Percentiles rank a stretch among this genome's conserved stretches.
Conservation (phyloP, 2,797 vertebrate genomes). For the Oreochromis grahami region DNA sequence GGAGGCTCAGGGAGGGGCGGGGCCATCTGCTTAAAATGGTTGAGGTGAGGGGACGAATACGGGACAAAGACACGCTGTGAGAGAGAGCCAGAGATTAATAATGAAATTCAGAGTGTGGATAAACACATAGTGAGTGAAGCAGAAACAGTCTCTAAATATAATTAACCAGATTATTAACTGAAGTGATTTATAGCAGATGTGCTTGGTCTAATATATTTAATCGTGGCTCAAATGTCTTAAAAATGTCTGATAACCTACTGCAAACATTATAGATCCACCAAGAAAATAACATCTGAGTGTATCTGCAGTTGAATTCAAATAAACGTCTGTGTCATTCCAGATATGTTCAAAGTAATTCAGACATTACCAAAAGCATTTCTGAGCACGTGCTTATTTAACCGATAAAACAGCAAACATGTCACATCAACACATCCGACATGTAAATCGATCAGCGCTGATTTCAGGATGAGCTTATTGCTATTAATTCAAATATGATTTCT, state of each 20-base stretch:
- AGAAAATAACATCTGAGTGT: neutral
- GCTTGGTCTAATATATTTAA: neutral
- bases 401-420: neutral
- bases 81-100: neutral
- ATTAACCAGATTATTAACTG: neutral
- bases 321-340: neutral
- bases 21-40: neutral
- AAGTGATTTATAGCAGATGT: neutral
- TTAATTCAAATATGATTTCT: neutral
- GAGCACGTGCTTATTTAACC: neutral
- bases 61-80: rapidly evolving
- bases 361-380: neutral
- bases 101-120: rapidly evolving
- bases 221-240: neutral
- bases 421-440: neutral
- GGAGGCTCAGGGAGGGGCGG: neutral
- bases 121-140: neutral
- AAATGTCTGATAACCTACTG: neutral
- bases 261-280: neutral
- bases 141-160: neutral
- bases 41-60: neutral
- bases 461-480: neutral
- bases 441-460: rapidly evolving
- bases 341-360: conserved; percentile 3
- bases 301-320: conserved; percentile 10